These are phyloP conservation scores for Rhabdomys dilectus DNA, from an alignment of 2,113 vertebrate species.

Conservation along the genomic window DNA sequence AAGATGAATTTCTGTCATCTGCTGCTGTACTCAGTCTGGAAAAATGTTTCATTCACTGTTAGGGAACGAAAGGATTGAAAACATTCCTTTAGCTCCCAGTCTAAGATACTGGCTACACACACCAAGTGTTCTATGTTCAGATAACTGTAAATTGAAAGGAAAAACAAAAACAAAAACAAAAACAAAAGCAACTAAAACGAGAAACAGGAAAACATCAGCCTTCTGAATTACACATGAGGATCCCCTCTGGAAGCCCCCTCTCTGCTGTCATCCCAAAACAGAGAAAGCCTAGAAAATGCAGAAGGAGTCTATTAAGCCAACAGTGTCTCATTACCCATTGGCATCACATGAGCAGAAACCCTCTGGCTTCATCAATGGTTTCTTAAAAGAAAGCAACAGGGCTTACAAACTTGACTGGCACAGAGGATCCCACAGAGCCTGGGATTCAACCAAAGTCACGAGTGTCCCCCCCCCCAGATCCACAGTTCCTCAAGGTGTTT, in stretches of 20 bases:
- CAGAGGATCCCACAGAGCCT: background rate
- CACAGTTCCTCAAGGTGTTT: background rate
- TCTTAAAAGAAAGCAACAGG: constrained; percentile 35
- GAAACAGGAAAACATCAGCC: background rate
- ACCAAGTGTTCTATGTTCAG: constrained; percentile 57
- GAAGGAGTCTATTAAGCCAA: constrained; percentile 40
- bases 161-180: background rate
- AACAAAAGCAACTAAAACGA: constrained; percentile 46
- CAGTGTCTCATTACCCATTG: background rate
- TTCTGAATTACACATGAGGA: constrained; percentile 50
- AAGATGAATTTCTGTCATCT: background rate
- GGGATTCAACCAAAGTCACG: background rate
- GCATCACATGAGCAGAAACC: constrained; percentile 54
- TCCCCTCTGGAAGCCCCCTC: background rate
- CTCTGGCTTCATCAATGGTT: background rate
- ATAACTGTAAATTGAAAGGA: constrained; percentile 61
- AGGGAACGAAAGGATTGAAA: constrained; percentile 40
- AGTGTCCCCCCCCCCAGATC: background rate
- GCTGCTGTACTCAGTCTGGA: background rate
- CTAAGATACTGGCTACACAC: constrained; percentile 57
- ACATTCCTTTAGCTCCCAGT: constrained; percentile 57
- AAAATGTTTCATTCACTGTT: constrained; percentile 42
- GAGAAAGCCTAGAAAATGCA: constrained; percentile 47
- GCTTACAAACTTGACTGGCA: background rate
- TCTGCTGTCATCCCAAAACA: constrained; percentile 34